These are phyloP conservation scores for Pararge aegeria DNA, from an alignment of 1,140 invertebrate species.

Conservation along the genomic window DNA sequence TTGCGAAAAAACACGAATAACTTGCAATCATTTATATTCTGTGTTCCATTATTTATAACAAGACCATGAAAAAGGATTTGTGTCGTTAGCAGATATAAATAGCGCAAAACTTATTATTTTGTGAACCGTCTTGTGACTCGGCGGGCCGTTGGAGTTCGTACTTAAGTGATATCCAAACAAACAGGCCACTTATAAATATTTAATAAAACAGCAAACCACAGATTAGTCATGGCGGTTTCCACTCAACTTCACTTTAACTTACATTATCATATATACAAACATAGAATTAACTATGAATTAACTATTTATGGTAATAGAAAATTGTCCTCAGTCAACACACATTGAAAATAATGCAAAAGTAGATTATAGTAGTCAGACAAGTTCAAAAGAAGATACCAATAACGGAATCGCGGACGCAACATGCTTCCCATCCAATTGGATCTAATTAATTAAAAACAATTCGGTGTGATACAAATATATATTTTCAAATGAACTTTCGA, in stretches of 20 bases:
- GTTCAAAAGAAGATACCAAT: slow-evolving; percentile 64
- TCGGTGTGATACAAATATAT: slow-evolving; percentile 4
- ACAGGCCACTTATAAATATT: slow-evolving; percentile 28
- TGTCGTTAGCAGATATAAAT: too few species aligned
- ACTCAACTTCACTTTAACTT: slow-evolving; percentile 13
- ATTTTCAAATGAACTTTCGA: slow-evolving; percentile 23
- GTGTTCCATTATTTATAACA: too few species aligned
- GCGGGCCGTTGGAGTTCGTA: background rate
- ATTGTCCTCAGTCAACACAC: background rate
- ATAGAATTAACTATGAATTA: background rate
- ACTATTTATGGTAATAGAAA: background rate
- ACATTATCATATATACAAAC: slow-evolving; percentile 4
- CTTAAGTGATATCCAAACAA: slow-evolving; percentile 26
- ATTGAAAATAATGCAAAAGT: slow-evolving; percentile 11
- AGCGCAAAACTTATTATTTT: too few species aligned
- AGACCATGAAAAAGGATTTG: too few species aligned
- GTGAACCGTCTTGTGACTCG: too few species aligned
- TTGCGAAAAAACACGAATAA: too few species aligned
- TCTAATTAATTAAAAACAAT: slow-evolving; percentile 37
- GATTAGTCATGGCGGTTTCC: slow-evolving; percentile 24
- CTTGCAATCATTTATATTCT: too few species aligned
- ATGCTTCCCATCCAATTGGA: slow-evolving; percentile 49
- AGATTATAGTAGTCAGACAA: slow-evolving; percentile 51
- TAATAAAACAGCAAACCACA: slow-evolving; percentile 28
- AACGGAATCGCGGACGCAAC: slow-evolving; percentile 59